phyloP scores from a whole-genome alignment of 2,797 vertebrate species.

The Alauda arvensis region DNA sequence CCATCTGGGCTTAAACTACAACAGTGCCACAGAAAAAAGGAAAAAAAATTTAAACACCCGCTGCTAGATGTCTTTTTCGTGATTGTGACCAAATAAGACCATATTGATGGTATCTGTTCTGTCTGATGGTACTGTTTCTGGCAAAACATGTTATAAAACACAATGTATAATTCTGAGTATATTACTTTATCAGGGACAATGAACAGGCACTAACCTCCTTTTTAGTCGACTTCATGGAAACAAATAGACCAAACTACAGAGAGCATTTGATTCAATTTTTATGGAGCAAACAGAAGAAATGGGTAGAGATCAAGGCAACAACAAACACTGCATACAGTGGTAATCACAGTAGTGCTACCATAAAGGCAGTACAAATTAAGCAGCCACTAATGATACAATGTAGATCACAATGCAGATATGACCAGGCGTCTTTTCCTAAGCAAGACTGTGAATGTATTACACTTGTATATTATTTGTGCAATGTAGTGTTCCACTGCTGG shows the following conservation, averaged over 20 bases:
- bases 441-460: neutral
- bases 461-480: neutral
- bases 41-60: neutral
- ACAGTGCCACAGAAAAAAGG: neutral
- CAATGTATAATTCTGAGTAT: neutral
- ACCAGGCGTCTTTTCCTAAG: neutral
- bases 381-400: neutral
- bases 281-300: neutral
- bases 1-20: neutral
- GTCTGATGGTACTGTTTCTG: neutral
- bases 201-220: neutral
- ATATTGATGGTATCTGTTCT: neutral
- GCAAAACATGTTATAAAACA: neutral
- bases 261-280: neutral
- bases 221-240: neutral
- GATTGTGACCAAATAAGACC: neutral
- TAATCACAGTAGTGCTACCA: neutral
- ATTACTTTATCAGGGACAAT: neutral
- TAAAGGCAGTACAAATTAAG: neutral
- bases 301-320: neutral
- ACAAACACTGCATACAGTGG: neutral
- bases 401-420: neutral
- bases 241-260: neutral
- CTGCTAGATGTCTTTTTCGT: neutral
- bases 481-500: neutral